Base-by-base conservation (phyloP, 2,113 vertebrate genomes). In the Vireo altiloquus region DNA sequence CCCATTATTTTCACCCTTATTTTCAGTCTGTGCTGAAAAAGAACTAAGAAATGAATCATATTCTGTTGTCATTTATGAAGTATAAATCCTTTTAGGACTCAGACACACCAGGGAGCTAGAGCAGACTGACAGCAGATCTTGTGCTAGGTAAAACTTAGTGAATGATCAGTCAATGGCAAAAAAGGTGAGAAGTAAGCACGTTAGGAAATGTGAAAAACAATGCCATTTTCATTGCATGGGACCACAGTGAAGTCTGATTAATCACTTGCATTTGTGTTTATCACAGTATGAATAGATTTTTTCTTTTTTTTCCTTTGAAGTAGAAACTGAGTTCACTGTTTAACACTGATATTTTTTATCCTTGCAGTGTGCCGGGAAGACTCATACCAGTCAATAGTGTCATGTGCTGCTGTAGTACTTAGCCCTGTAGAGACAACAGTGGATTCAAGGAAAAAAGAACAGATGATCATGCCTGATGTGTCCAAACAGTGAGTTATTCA, bases 291-390 rank as follows among this genome's bases (percentile, higher is more conserved):
- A 82, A 50, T 61, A 8, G 6, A 59, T 74, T 28, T 2, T 10
- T 10, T 54, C 2, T 0, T 22, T 24, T 15, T 37, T 37, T 17
- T 33, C 35, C 7, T 49, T 23, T 17, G 13, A 40, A 40, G 39
- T 40, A 40, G 39, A 40, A 40, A 40, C 39, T 9, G 9, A 77
- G 7, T 72, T 57, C 27, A 4, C 23, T 54, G 9, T 78, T 74
- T 94, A 95, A 95, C 42, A 2, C 12, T 53, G 79, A 68, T 6
- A 8, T n/a, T 93, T 75, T 86, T 72, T 82, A 20, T 95, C 86
- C 81, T 97, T 95, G n/a, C 98, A 99, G 99, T 99, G 89, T 99
- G 98, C 93, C 98, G 98, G 65, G 99, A 99, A 92, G 99, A 99
- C 97, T 99, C 99, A 0, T 98, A 98, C 96, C 99, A 99, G 66